Base-by-base conservation (phyloP, 2,797 vertebrate species). In the Phrynocephalus forsythii region DNA sequence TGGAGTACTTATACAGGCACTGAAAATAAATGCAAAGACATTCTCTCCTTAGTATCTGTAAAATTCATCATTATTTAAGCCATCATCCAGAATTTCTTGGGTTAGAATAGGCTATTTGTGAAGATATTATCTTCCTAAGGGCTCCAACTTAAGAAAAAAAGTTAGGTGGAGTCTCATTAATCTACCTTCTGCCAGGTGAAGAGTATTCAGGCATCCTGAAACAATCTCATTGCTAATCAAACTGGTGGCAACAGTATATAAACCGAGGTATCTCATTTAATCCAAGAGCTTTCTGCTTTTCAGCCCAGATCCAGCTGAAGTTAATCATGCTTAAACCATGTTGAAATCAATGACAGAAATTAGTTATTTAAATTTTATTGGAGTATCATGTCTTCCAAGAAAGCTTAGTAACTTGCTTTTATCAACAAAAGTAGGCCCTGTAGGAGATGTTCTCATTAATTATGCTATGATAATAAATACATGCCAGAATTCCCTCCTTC, bases 391-490 rank as follows among this genome's bases (percentile, higher is more conserved):
- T 67, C 86, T 87, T 81, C 3, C 26, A 13, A 15, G 28, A 48
- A 67, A 82, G 38, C 72, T 87, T 48, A 87, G 44, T 20, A 11
- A 56, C 26, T 77, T 20, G 63, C 15, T 77, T 87, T 44, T 63
- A 82, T 83, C 48, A 77, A 22, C 50, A 26, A 8, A 87, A 81
- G 2, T 33, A 76, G 33, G 63, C 44, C 24, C 10, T 66, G 60
- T 30, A 48, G 71, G 18, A 83, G 6, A 83, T 44, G 38, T 83
- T 77, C 84, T n/a, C 73, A n/a, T 85, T 85, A 85, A 85, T 85
- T 85, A 78, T 30, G 75, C 63, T 13, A n/a, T 26, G 18, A 69
- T 28, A 79, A 86, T 86, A 50, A 80, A 56, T 80, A 38, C 68
- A 73, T 80, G 50, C 24, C 52, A 80, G 68, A 86, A 72, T 72